Percentiles rank a stretch among this genome's conserved stretches.
These are phyloP conservation scores for Balaeniceps rex DNA, from an alignment of 2,113 vertebrate species.

Conservation along the genomic window DNA sequence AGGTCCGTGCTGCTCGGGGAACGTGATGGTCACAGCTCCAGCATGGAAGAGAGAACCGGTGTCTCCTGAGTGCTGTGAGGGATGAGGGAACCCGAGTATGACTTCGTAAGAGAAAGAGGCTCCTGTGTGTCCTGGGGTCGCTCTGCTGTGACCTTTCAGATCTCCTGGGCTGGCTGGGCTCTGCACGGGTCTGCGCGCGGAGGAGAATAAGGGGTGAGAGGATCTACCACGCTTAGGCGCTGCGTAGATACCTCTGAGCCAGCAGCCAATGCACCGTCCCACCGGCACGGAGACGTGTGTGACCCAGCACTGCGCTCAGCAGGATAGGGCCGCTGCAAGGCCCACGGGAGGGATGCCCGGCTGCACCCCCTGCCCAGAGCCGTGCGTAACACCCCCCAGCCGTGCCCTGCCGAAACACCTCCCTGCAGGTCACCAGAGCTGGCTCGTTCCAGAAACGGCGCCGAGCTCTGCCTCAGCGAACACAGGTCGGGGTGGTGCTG, in stretches of 20 bases:
- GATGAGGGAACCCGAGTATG: background rate
- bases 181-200: background rate
- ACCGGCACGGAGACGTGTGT: fast-evolving
- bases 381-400: background rate
- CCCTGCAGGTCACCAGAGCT: background rate
- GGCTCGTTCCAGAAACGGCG: background rate
- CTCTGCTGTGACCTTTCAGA: background rate
- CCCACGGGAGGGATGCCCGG: background rate
- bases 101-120: background rate
- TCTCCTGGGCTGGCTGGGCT: background rate
- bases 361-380: background rate
- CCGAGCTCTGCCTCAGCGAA: background rate
- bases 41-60: background rate
- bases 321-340: fast-evolving
- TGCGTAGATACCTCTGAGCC: background rate
- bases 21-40: background rate
- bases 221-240: background rate
- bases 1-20: fast-evolving
- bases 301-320: background rate
- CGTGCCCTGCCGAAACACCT: background rate
- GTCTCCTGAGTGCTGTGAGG: background rate
- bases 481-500: background rate
- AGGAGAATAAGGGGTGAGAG: background rate
- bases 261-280: no score
- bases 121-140: background rate